Conservation (phyloP, 2,113 vertebrate species). For the Jacana jacana region DNA sequence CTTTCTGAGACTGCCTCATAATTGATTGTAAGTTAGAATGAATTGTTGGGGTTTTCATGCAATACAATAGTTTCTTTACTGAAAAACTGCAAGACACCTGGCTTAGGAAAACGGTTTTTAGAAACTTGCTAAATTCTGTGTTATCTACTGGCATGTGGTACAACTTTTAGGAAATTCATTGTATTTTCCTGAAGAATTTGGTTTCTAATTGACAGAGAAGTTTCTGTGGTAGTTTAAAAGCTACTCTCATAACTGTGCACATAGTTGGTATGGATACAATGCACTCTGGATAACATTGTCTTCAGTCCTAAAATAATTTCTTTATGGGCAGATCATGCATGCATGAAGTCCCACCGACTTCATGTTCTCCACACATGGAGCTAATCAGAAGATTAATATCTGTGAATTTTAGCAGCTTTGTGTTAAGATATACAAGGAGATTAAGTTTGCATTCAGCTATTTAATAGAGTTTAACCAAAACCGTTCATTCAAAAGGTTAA, state of each 20-base stretch:
- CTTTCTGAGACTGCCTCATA: background rate
- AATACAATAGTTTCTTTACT: background rate
- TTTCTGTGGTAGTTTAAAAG: background rate
- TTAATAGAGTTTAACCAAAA: background rate
- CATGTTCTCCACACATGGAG: background rate
- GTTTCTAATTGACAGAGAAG: background rate
- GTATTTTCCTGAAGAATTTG: background rate
- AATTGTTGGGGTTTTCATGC: background rate
- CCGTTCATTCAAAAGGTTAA: background rate
- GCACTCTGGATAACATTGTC: background rate
- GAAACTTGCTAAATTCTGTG: background rate
- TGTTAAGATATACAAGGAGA: background rate
- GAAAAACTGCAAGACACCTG: background rate
- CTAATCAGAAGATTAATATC: background rate
- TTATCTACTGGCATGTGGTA: background rate
- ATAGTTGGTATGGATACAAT: slow-evolving; percentile 4
- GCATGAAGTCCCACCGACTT: background rate
- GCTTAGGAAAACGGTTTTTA: background rate
- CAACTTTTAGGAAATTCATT: background rate
- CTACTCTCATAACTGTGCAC: background rate
- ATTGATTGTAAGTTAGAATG: background rate
- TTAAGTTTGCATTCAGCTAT: background rate
- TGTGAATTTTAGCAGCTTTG: slow-evolving; percentile 4
- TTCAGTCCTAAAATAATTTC: slow-evolving; percentile 48
- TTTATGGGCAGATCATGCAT: background rate